Evolutionary conservation across 2,888 invertebrate genomes (phyloP), one percentile per base, ranked within the genome.

Genomic region (Mesodorylaimus sp.): DNA sequence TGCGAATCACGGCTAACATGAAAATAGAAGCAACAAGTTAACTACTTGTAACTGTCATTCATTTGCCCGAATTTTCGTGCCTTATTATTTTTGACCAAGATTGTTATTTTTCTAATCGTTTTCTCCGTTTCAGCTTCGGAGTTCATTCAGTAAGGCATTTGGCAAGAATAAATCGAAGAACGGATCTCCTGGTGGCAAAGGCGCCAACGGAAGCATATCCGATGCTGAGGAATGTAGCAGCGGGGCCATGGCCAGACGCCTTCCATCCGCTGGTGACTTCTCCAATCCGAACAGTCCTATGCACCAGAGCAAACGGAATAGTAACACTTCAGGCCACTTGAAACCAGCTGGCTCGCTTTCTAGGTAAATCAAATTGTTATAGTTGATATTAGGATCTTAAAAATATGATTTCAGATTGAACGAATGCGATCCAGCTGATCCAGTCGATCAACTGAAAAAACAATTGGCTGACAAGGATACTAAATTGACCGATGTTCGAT

Each of bases 81-180:
- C n/a, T n/a, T n/a, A n/a, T n/a, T n/a, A n/a, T n/a, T n/a, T n/a
- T n/a, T n/a, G n/a, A n/a, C n/a, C 16, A 32, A 32, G 16, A 32
- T 13, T 32, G 32, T 16, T 16, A 32, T 32, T 10, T 13, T 13
- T 32, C 41, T 23, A 48, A 50, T 53, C 43, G 42, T 50, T 52
- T 54, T 52, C 57, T 60, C 55, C 53, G 56, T 68, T 68, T 56
- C 65, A 75, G 84, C 73, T 95, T 55, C 77, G 93, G 49, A 89
- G 87, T 67, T 93, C 93, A 32, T 91, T 97, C 71, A 89, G 87
- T 59, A 91, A 93, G 72, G 95, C 93, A 23, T 95, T 95, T 72
- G 63, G 60, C 42, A 64, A 67, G 51, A 60, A 61, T 25, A 56
- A 48, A 54, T n/a, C n/a, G 44, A 59, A 57, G 50, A 52, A 54